Conservation (phyloP, 2,797 vertebrate genomes). For the Sebastes aleutianus region DNA sequence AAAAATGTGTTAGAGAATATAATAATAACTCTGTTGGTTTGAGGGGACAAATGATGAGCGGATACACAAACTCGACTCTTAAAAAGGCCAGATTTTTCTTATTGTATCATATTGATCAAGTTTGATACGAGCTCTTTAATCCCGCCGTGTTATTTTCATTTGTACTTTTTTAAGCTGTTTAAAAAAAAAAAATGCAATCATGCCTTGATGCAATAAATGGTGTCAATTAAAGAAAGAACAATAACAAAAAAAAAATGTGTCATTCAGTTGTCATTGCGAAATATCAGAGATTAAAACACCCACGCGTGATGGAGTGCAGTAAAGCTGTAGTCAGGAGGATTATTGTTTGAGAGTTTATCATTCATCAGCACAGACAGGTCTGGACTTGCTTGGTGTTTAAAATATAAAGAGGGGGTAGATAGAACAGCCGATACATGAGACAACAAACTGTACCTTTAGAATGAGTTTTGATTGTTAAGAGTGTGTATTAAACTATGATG, state of each 20-base stretch:
- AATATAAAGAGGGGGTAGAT: neutral
- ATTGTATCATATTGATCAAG: slow-evolving; percentile 66
- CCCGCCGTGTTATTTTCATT: slow-evolving; percentile 68
- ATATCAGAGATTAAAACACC: neutral
- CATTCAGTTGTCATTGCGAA: slow-evolving; percentile 5
- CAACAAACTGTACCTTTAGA: neutral
- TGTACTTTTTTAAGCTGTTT: slow-evolving; percentile 77
- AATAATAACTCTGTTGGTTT: slow-evolving; percentile 15
- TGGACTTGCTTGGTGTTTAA: slow-evolving; percentile 58
- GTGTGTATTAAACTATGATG: too few species aligned
- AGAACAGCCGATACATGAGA: neutral
- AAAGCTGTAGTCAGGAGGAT: neutral
- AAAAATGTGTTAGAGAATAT: slow-evolving; percentile 16
- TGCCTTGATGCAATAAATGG: slow-evolving; percentile 82
- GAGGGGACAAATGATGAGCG: slow-evolving; percentile 25
- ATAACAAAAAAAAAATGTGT: neutral
- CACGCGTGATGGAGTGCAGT: neutral
- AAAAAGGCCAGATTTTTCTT: slow-evolving; percentile 54
- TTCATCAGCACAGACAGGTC: slow-evolving; percentile 59
- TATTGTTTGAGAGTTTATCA: slow-evolving; percentile 47
- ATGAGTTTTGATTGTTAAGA: too few species aligned
- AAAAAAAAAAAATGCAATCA: slow-evolving; percentile 77
- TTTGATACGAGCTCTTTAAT: slow-evolving; percentile 61
- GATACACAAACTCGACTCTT: slow-evolving; percentile 25
- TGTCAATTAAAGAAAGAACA: slow-evolving; percentile 70